A percentile compares a stretch with the other conserved stretches of the same genome.
phyloP scores from a whole-genome alignment of 1,140 invertebrate genomes.

The Ceratoteleas bidentatus region DNA sequence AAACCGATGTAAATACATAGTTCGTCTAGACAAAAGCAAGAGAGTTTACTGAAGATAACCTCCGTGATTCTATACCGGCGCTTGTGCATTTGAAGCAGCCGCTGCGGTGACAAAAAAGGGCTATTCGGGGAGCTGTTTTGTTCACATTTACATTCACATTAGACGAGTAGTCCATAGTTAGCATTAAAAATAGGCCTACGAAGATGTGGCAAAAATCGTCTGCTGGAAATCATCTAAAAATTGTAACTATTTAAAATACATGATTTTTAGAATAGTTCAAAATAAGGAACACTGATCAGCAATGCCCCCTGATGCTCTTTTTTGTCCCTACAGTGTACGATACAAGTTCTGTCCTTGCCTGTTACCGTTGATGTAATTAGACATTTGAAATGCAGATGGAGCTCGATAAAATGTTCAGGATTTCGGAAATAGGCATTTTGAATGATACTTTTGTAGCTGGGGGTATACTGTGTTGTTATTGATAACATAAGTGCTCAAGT shows the following conservation, averaged over 20 bases:
- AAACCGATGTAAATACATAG: slow-evolving; percentile 64
- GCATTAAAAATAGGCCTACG: slow-evolving; percentile 39
- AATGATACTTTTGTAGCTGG: too few relatives aligned
- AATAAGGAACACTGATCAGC: too few relatives aligned
- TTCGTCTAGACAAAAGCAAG: slow-evolving; percentile 48
- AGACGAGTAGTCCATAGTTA: background rate
- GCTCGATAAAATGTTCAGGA: slow-evolving; percentile 48
- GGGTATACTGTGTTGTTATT: too few relatives aligned
- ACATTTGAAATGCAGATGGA: slow-evolving; percentile 55
- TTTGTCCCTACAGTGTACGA: slow-evolving; percentile 40
- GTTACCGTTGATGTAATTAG: slow-evolving; percentile 63
- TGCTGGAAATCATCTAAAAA: background rate
- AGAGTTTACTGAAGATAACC: slow-evolving; percentile 45
- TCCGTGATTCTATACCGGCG: slow-evolving; percentile 49
- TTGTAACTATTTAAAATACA: too few relatives aligned
- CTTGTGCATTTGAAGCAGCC: slow-evolving; percentile 45
- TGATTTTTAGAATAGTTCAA: too few relatives aligned
- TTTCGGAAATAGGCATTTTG: too few relatives aligned
- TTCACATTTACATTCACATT: background rate
- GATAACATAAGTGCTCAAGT: too few relatives aligned
- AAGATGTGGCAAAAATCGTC: slow-evolving; percentile 2
- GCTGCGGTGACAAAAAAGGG: slow-evolving; percentile 39
- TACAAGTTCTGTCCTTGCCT: slow-evolving; percentile 59
- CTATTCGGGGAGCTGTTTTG: background rate
- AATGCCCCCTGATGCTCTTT: background rate